Evolutionary conservation across 2,888 invertebrate species (phyloP), one percentile per base, ranked within the genome.

Genomic region (Galeruca laticollis): DNA sequence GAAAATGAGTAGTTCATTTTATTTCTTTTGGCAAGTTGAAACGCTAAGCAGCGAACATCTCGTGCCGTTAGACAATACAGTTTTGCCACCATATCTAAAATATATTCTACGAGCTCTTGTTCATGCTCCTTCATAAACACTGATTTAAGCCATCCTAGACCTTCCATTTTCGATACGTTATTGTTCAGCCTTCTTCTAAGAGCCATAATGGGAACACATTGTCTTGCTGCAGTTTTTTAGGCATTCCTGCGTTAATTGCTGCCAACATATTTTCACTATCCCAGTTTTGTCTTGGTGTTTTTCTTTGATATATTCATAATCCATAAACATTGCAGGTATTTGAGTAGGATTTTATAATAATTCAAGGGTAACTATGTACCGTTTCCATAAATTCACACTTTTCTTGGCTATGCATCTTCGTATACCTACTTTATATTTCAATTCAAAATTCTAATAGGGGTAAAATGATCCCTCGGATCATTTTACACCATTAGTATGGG

Each of bases 21-120:
- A 56, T 56, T 56, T 56, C 26, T 56, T 56, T 56, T 1, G 54
- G 54, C 54, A 56, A 56, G 54, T 56, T 56, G 54, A 56, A 56
- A 56, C 54, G 54, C n/a, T n/a, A n/a, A n/a, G n/a, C n/a, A n/a
- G n/a, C n/a, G n/a, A n/a, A n/a, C n/a, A n/a, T n/a, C n/a, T 56
- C 54, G 54, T 56, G 54, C 54, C 26, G 54, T 56, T 56, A 56
- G 54, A 56, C 54, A 20, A 26, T 56, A 56, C 20, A 56, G 18
- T 6, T 56, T 56, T 56, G 20, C 33, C 54, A 21, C 54, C 54
- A 56, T 56, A 21, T 56, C 54, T 56, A 56, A 56, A 56, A 56
- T 56, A 26, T 56, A 8, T 56, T 56, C 26, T 56, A 56, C 54
- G 26, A 21, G 54, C 8, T 56, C 54, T 56, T 56, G 54, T 56